Conservation (phyloP, 2,797 vertebrate genomes). For the Cossypha caffra region DNA sequence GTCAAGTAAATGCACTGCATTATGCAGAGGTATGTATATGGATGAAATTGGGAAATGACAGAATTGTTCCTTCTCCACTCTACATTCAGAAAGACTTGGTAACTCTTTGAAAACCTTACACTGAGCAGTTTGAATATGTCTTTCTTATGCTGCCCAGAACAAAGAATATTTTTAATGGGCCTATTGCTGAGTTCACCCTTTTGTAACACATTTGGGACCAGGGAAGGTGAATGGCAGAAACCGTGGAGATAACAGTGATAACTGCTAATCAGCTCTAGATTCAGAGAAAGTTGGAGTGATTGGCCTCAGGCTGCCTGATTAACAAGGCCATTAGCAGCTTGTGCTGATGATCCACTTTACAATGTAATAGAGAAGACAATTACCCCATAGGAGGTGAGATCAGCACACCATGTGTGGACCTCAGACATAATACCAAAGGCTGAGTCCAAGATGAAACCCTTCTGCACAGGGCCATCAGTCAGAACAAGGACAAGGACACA, state of each 20-base stretch:
- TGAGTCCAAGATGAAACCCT: neutral
- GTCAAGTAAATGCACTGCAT: neutral
- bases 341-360: neutral
- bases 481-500: neutral
- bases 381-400: neutral
- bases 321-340: neutral
- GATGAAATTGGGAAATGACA: neutral
- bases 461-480: neutral
- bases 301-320: neutral
- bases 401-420: neutral
- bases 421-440: neutral
- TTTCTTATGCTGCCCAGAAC: neutral
- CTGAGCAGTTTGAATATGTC: neutral
- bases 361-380: neutral
- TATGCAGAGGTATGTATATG: neutral
- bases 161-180: neutral
- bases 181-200: neutral
- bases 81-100: neutral
- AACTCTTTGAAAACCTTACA: neutral
- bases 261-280: neutral
- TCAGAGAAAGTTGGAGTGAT: neutral
- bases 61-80: neutral
- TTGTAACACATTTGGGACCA: neutral
- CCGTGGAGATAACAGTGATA: neutral
- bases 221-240: neutral